Conservation (phyloP, 2,113 vertebrate genomes). For the Rostratula benghalensis region DNA sequence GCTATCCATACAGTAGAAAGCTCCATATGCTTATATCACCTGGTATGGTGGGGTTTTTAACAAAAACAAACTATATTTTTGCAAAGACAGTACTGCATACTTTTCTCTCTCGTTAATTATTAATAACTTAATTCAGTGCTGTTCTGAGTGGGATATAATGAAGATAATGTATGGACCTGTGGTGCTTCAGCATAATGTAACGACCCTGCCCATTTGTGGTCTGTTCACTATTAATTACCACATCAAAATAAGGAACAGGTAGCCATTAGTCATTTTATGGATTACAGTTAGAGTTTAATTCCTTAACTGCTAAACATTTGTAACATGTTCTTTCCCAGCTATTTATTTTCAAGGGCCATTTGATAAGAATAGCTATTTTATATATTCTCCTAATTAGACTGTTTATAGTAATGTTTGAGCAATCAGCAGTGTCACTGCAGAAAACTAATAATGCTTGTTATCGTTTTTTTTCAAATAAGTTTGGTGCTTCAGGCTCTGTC, state of each 20-base stretch:
- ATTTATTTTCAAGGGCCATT: conserved; percentile 1
- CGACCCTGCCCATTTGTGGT: background rate
- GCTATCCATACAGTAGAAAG: background rate
- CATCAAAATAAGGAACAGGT: background rate
- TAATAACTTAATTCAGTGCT: background rate
- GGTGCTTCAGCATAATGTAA: background rate
- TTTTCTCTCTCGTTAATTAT: background rate
- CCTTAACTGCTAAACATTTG: background rate
- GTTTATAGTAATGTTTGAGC: background rate
- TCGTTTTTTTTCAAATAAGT: background rate
- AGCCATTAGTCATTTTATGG: background rate
- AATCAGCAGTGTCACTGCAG: background rate
- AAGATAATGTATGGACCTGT: background rate
- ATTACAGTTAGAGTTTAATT: background rate
- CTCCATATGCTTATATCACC: background rate
- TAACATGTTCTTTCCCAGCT: background rate
- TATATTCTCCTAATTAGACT: background rate
- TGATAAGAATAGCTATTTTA: conserved; percentile 12
- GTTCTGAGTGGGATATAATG: background rate
- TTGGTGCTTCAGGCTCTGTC: background rate
- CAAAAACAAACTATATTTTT: background rate
- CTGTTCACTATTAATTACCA: background rate
- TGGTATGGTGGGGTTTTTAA: background rate
- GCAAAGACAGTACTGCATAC: background rate
- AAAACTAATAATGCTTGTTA: background rate